Conservation (phyloP, 1,140 invertebrate species). For the Babylonia areolata region DNA sequence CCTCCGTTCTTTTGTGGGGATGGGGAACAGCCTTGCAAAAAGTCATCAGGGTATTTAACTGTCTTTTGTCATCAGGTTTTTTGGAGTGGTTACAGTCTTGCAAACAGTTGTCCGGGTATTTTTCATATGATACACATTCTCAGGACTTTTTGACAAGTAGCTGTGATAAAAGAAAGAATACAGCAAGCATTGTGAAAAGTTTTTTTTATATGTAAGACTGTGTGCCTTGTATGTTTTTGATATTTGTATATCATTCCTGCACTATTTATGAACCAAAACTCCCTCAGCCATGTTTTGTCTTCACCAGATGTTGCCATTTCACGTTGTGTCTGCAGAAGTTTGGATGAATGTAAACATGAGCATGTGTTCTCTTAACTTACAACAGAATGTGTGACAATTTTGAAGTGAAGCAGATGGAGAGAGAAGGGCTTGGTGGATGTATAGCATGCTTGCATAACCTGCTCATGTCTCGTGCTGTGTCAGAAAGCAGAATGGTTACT, state of each 20-base stretch:
- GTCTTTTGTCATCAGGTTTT: background rate
- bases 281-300: background rate
- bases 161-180: conserved; percentile 18
- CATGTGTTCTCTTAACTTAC: too few species aligned
- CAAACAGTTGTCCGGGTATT: background rate
- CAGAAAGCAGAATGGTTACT: too few species aligned
- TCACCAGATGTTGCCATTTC: background rate
- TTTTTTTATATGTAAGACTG: background rate
- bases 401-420: too few species aligned
- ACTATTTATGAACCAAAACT: background rate
- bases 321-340: too few species aligned
- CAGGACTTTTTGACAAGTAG: conserved; percentile 17
- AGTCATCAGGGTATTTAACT: too few species aligned
- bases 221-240: background rate
- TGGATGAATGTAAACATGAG: too few species aligned
- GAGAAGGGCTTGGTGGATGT: too few species aligned
- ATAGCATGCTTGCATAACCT: too few species aligned
- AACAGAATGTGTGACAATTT: too few species aligned
- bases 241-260: background rate
- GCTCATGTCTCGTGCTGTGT: too few species aligned
- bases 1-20: too few species aligned
- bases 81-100: background rate
- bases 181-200: background rate
- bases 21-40: too few species aligned
- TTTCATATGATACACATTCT: background rate